phyloP scores from a whole-genome alignment of 2,113 vertebrate species.

The Siniperca chuatsi region DNA sequence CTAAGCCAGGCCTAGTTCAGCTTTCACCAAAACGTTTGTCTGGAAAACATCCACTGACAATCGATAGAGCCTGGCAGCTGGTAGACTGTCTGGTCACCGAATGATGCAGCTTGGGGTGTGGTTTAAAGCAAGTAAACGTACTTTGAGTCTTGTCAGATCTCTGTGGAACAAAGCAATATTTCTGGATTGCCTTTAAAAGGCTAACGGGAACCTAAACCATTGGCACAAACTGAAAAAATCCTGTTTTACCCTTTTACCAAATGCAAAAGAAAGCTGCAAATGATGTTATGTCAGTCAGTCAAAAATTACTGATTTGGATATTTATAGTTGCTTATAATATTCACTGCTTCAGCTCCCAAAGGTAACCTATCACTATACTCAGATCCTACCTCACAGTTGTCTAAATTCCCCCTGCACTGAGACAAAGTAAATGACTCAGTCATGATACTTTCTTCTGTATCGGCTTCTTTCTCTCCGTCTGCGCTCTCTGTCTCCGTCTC shows the following conservation, averaged over 20 bases:
- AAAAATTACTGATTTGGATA: constrained; percentile 86
- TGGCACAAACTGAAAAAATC: constrained; percentile 1
- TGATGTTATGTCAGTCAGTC: background rate
- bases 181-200: background rate
- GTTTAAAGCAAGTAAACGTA: background rate
- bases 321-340: constrained; percentile 90
- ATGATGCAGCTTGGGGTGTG: background rate
- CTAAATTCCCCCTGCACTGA: constrained; percentile 87
- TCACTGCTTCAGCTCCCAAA: constrained; percentile 93
- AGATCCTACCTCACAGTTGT: constrained; percentile 92
- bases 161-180: background rate
- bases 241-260: background rate
- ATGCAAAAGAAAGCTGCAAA: background rate
- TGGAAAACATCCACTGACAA: background rate
- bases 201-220: background rate
- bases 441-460: constrained; percentile 86
- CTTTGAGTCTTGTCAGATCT: background rate
- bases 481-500: constrained; percentile 73
- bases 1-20: background rate
- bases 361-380: constrained; percentile 95
- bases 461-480: constrained; percentile 76
- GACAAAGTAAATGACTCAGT: constrained; percentile 88
- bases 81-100: background rate
- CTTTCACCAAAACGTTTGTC: background rate
- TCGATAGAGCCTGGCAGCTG: background rate